These are phyloP conservation scores for Poecilobothrus nobilitatus DNA, from an alignment of 2,888 invertebrate genomes.

Conservation along the genomic window DNA sequence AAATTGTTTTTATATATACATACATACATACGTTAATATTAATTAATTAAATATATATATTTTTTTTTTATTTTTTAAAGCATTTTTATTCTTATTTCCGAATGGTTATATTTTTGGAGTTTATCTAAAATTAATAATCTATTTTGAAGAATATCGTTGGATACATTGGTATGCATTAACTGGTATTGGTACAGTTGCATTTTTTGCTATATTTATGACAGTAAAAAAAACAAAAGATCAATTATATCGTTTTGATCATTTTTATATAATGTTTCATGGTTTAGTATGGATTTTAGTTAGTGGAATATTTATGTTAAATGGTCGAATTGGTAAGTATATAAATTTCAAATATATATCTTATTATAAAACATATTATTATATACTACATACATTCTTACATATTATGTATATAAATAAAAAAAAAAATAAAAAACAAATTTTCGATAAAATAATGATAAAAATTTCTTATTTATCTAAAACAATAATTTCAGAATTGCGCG, in stretches of 20 bases:
- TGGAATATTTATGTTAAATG: conserved; percentile 32
- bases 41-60: too few species aligned
- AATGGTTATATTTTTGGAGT: neutral
- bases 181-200: conserved; percentile 25
- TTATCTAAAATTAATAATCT: neutral
- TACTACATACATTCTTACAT: too few species aligned
- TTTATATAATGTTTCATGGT: conserved; percentile 35
- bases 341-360: too few species aligned
- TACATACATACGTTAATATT: too few species aligned
- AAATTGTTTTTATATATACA: neutral
- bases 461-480: too few species aligned
- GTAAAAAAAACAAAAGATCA: conserved; percentile 29
- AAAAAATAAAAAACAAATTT: too few species aligned
- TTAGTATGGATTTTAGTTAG: conserved; percentile 33
- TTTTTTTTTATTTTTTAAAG: neutral
- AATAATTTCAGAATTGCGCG: too few species aligned
- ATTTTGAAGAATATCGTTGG: conserved; percentile 24
- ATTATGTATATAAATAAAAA: neutral
- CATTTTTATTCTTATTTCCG: neutral
- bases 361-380: too few species aligned
- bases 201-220: conserved; percentile 30
- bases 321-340: conserved; percentile 29
- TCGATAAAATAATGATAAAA: too few species aligned
- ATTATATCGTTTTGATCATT: conserved; percentile 33
- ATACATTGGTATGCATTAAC: conserved; percentile 32